These are phyloP conservation scores for Plodia interpunctella DNA, from an alignment of 1,140 invertebrate genomes.

Conservation along the genomic window DNA sequence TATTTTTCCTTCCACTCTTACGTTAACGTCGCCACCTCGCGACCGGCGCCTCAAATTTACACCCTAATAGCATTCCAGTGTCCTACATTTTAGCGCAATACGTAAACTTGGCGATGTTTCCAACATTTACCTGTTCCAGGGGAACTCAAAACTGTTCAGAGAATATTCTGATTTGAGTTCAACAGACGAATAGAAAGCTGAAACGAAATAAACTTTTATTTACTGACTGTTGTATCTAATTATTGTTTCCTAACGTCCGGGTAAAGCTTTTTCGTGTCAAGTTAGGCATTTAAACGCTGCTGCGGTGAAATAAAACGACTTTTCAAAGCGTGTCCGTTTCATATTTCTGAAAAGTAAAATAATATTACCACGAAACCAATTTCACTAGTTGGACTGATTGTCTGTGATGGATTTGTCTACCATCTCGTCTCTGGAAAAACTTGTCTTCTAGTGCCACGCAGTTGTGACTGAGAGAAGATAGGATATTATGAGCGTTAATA, in stretches of 20 bases:
- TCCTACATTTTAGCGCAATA: constrained; percentile 8
- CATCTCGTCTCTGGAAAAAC: no score
- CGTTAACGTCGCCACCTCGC: no score
- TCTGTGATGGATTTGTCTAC: no score
- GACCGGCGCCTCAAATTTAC: constrained; percentile 2
- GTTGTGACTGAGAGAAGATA: no score
- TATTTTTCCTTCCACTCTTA: neutral
- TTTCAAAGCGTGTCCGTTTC: no score
- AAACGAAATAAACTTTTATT: neutral
- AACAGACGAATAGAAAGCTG: neutral
- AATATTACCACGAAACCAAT: no score
- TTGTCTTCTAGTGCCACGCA: no score
- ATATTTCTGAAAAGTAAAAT: no score
- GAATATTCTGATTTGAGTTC: no score
- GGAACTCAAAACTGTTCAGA: neutral
- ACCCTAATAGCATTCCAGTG: constrained; percentile 10
- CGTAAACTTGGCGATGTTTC: constrained; percentile 1
- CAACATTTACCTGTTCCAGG: neutral
- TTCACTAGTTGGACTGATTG: no score
- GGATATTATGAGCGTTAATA: no score
- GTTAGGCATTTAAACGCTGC: neutral
- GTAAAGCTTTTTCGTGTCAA: neutral
- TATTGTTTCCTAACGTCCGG: neutral
- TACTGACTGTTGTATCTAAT: neutral
- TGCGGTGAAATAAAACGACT: neutral